Evolutionary conservation across 2,797 vertebrate genomes (phyloP), one percentile per base, ranked within the genome.

Genomic region (Anomalospiza imberbis): DNA sequence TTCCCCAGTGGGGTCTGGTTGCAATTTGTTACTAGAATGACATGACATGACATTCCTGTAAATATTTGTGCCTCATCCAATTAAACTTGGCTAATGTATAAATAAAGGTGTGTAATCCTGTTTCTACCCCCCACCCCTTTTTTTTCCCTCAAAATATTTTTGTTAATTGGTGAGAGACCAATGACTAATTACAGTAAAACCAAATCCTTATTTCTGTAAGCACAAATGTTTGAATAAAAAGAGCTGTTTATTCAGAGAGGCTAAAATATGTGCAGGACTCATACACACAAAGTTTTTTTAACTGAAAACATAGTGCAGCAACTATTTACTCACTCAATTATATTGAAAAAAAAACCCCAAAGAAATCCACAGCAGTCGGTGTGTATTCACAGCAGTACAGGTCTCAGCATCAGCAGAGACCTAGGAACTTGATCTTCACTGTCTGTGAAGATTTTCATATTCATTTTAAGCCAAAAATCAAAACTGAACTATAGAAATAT

Each of bases 51-150:
- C 13, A 14, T 87, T 74, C 14, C 12, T 71, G 13, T 34, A 84
- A 74, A 71, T 60, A 4, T 58, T 62, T 66, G 15, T 74, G 15
- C 12, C 21, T 70, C 12, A 54, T 47, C 34, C 34, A 55, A 32
- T 72, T 74, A 63, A 71, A 62, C 6, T 63, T 70, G 32, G 14
- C 20, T 74, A 58, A n/a, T 50, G 50, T 70, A 54, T 48, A 73
- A 75, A 75, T 55, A 45, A 53, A 68, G 6, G 4, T 50, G 12
- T 75, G 29, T 24, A 68, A 76, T 65, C 67, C 21, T 73, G 4
- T 47, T 54, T 22, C 7, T 11, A 3, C 26, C 20, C 2, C 3
- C 14, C 0, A 3, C 2, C 15, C 0, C 1, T 0, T 19, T 20
- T 77, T 55, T 38, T 70, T 61, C 12, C 0, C 19, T 76, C 19